Percentiles rank a stretch among this genome's conserved stretches.
phyloP scores from a whole-genome alignment of 2,113 vertebrate species.

The Phoxinus phoxinus region DNA sequence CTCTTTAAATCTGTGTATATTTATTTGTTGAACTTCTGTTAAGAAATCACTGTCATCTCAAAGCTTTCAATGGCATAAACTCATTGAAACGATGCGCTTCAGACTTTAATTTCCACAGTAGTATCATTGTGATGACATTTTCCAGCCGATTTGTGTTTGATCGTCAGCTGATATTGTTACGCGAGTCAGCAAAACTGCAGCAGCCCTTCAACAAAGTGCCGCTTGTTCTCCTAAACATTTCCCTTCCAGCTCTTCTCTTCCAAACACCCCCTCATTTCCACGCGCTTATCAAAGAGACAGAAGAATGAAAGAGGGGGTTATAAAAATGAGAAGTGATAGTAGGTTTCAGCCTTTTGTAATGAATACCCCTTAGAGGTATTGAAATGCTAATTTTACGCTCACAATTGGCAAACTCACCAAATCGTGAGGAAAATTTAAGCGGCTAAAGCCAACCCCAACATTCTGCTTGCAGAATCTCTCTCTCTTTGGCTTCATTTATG shows the following conservation, averaged over 20 bases:
- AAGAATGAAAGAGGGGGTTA: slow-evolving; percentile 29
- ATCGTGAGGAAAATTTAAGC: slow-evolving; percentile 9
- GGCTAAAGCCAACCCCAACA: slow-evolving; percentile 4
- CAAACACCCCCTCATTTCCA: slow-evolving; percentile 18
- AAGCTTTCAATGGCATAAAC: not conserved
- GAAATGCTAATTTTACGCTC: slow-evolving; percentile 43
- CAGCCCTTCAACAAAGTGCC: slow-evolving; percentile 14
- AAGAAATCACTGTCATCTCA: not conserved
- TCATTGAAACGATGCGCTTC: not conserved
- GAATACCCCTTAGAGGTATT: slow-evolving; percentile 38
- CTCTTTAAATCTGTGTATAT: not conserved
- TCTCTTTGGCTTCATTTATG: not conserved
- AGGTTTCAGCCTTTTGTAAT: slow-evolving; percentile 34
- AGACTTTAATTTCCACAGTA: not conserved
- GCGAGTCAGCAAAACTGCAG: slow-evolving; percentile 21
- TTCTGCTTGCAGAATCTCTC: slow-evolving; percentile 42
- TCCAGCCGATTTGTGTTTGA: not conserved
- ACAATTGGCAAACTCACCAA: slow-evolving; percentile 14
- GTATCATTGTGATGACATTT: slow-evolving; percentile 1
- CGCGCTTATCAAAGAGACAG: slow-evolving; percentile 28
- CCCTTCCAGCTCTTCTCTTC: slow-evolving; percentile 24
- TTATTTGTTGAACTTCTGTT: not conserved
- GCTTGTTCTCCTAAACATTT: slow-evolving; percentile 34
- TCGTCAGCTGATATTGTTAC: slow-evolving; percentile 21
- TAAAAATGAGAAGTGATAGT: slow-evolving; percentile 33